Base-by-base conservation (phyloP, 2,888 invertebrate species). In the Erynnis tages region DNA sequence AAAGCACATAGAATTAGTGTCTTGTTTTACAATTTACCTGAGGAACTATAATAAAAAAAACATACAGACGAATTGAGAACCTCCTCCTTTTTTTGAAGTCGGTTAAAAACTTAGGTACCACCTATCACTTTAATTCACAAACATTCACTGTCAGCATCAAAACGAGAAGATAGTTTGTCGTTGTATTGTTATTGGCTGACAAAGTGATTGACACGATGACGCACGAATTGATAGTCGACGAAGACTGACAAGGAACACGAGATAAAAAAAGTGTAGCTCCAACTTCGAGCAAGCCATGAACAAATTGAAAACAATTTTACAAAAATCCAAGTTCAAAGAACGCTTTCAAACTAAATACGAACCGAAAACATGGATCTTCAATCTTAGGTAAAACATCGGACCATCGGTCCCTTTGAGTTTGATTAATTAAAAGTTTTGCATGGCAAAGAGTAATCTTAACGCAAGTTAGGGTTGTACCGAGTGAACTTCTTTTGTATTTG, bases 401-500 rank as follows among this genome's bases (percentile, higher is more conserved):
- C 54, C 54, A 58, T 56, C 55, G 55, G 62, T 62, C 72, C 73
- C 71, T 80, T 82, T 77, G 71, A 80, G 83, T 80, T 78, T 77
- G 72, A 83, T 84, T 87, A 85, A 88, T 87, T 86, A 88, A 89
- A 89, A 88, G 81, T 87, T 89, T 83, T 52, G 61, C 69, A 67
- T 73, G 69, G 69, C 79, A 79, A 80, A 77, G 73, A 79, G 79
- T 74, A 79, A 78, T 79, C 79, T 83, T 70, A 78, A 76, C 71
- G 76, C 82, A 82, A 80, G n/a, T n/a, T n/a, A n/a, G 84, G 86
- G 83, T 82, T 84, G 73, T 80, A 73, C 73, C 73, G 75, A 70
- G 71, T 69, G 67, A 83, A 82, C 71, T 82, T 84, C 86, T 85
- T 87, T 87, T 87, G 84, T 87, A 76, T 87, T 87, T 87, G 84